Base-by-base conservation (phyloP, 2,888 invertebrate species). In the Drosophila robusta region DNA sequence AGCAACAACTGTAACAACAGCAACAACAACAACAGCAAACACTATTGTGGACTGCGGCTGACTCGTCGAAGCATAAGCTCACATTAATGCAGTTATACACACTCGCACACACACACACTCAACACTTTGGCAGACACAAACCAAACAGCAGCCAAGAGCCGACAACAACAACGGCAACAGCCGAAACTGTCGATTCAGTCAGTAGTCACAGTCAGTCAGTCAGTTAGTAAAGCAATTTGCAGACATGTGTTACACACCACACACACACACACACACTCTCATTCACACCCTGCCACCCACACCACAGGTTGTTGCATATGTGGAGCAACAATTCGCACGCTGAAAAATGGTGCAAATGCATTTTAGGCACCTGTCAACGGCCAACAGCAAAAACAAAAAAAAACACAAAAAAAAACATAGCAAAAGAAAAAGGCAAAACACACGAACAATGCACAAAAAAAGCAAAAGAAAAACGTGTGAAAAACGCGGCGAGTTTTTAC, bases 221-320 rank as follows among this genome's bases (percentile, higher is more conserved):
- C 65, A 87, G 85, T 87, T 82, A 80, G 80, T 72, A 75, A 82
- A 86, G 75, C 87, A 88, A 88, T 88, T 88, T 88, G 75, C 87
- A 83, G 75, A 78, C 80, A 84, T 87, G 75, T 83, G 80, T 65
- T 70, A 47, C 67, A 68, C 62, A 51, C 78, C 63, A 45, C 58
- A 26, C 18, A 18, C 61, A 11, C 44, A 41, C 47, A 18, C 62
- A 51, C 78, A 47, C 63, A 45, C 41, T 62, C 44, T 38, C 61
- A 26, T 2, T 1, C 61, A 11, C 44, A 41, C 47, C 12, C 29
- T 41, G 60, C 29, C 55, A 14, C 42, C 5, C 29, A 38, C 56
- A 38, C 47, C 60, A 47, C 52, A 49, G 45, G 16, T 50, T 39
- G 54, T 51, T 45, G 50, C 51, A 34, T 18, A 63, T 38, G 44